Percentiles rank a stretch among this genome's conserved stretches.
Evolutionary conservation across 2,888 invertebrate genomes (phyloP).

Genomic region (Eupithecia subumbrata): DNA sequence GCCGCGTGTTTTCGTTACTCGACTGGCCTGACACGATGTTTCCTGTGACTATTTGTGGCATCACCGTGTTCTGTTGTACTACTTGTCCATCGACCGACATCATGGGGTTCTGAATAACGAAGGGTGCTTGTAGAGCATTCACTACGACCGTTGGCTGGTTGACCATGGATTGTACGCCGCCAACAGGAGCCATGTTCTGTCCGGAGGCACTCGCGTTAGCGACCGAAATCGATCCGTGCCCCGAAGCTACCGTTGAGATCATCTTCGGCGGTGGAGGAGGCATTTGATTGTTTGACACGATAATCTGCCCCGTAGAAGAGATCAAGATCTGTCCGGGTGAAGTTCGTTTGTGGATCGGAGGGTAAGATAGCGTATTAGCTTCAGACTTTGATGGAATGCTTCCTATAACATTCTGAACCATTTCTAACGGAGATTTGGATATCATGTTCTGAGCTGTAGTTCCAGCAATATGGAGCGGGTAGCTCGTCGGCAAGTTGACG

Average conservation of each 20-base stretch:
- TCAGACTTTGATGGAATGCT: constrained; percentile 83
- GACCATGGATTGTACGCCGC: constrained; percentile 86
- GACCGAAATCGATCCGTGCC: constrained; percentile 85
- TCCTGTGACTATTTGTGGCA: constrained; percentile 88
- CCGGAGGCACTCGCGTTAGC: constrained; percentile 87
- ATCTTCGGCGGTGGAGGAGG: constrained; percentile 86
- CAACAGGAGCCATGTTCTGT: constrained; percentile 86
- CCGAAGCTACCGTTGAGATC: constrained; percentile 83
- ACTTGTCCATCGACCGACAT: constrained; percentile 90
- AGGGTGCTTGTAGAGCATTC: constrained; percentile 90
- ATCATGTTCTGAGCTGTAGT: constrained; percentile 81
- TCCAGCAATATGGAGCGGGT: constrained; percentile 76
- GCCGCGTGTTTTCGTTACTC: constrained; percentile 76
- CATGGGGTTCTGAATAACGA: constrained; percentile 90
- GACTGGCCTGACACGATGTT: constrained; percentile 85
- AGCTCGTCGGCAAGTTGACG: constrained; percentile 77
- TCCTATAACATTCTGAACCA: constrained; percentile 91
- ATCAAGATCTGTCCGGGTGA: constrained; percentile 89
- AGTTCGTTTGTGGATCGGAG: constrained; percentile 59
- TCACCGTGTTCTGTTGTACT: constrained; percentile 87
- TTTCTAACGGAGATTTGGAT: constrained; percentile 87
- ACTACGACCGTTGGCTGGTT: constrained; percentile 92
- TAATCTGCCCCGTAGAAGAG: constrained; percentile 89
- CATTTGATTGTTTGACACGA: constrained; percentile 87
- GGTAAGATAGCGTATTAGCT: constrained; percentile 63